phyloP scores from a whole-genome alignment of 2,113 vertebrate species.

The Gadus chalcogrammus region DNA sequence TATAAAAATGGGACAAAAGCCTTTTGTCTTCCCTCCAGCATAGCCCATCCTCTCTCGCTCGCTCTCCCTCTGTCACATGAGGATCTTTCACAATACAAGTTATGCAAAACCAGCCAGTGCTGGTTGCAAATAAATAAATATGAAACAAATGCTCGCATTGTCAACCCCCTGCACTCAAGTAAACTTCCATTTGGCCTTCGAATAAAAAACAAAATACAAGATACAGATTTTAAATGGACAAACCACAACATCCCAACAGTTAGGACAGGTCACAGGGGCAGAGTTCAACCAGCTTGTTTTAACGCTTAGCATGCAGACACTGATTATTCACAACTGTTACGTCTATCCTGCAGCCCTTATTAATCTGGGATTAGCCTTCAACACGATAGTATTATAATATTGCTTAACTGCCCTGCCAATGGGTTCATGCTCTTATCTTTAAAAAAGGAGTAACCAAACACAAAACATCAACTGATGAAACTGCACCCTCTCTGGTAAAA shows the following conservation, averaged over 20 bases:
- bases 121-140: constrained; percentile 74
- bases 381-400: too few relatives aligned
- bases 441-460: not conserved
- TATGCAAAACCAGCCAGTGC: constrained; percentile 72
- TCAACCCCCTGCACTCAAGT: constrained; percentile 42
- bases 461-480: not conserved
- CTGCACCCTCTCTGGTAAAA: too few relatives aligned
- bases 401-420: too few relatives aligned
- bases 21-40: constrained; percentile 49
- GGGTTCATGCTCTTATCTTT: too few relatives aligned
- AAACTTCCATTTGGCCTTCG: constrained; percentile 33
- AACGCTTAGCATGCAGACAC: too few relatives aligned
- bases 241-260: too few relatives aligned
- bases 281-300: too few relatives aligned
- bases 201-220: constrained; percentile 17
- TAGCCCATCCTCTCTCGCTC: constrained; percentile 44
- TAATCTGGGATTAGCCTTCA: too few relatives aligned
- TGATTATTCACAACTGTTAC: too few relatives aligned
- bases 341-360: too few relatives aligned
- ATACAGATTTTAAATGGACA: not conserved
- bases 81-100: constrained; percentile 64
- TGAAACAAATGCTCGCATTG: constrained; percentile 70
- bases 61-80: constrained; percentile 68
- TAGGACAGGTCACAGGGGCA: too few relatives aligned
- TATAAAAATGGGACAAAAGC: constrained; percentile 48